These are phyloP conservation scores for Enoplosus armatus DNA, from an alignment of 2,797 vertebrate species.

Conservation along the genomic window DNA sequence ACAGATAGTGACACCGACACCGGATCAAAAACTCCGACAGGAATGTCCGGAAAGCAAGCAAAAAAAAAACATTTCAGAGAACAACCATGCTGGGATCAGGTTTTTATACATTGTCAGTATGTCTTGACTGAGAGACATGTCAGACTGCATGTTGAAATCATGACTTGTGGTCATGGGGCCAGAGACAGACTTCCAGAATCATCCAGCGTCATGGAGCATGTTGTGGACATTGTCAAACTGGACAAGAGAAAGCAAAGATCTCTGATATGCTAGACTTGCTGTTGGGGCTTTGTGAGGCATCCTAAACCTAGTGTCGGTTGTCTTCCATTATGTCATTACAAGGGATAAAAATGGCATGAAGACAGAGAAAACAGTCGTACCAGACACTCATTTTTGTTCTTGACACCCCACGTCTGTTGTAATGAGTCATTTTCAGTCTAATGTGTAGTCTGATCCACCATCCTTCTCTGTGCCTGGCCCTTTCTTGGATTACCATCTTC, in stretches of 20 bases:
- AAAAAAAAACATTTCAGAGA: background rate
- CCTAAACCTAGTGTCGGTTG: too few species aligned
- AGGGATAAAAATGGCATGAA: background rate
- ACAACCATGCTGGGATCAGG: background rate
- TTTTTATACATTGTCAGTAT: background rate
- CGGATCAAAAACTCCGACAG: constrained; percentile 34
- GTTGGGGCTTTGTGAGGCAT: background rate
- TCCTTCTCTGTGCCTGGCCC: background rate
- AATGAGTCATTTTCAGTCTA: background rate
- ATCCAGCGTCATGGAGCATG: background rate
- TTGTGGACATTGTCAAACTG: background rate
- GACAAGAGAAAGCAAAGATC: background rate
- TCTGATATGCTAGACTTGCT: background rate
- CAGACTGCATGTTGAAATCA: background rate
- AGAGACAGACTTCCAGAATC: background rate
- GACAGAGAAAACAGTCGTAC: too few species aligned
- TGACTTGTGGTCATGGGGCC: background rate
- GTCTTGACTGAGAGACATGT: background rate
- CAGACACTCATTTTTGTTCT: background rate
- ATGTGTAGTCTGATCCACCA: background rate
- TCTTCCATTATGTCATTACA: background rate
- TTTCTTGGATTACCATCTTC: background rate
- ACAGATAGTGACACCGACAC: constrained; percentile 42
- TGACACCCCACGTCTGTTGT: background rate
- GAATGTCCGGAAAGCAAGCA: constrained; percentile 11